Evolutionary conservation across 2,113 vertebrate genomes (phyloP).

Genomic region (Chionomys nivalis): DNA sequence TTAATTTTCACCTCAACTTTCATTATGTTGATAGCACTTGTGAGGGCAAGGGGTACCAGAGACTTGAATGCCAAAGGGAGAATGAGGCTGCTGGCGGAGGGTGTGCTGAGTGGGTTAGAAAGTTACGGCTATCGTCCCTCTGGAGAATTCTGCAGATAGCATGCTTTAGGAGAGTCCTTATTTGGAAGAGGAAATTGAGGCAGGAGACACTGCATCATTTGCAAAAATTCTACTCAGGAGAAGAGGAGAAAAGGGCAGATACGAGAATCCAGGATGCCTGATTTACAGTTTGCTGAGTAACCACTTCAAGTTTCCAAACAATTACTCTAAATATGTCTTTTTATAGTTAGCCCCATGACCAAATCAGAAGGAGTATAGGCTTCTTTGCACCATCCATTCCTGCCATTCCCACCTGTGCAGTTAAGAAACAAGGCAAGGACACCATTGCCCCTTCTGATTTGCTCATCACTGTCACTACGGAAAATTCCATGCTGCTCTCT

Average conservation of each 20-base stretch:
- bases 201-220: neutral
- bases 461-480: neutral
- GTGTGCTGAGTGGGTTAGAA: slow-evolving; percentile 10
- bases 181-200: slow-evolving; percentile 60
- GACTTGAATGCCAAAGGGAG: slow-evolving; percentile 58
- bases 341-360: neutral
- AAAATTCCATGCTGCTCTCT: neutral
- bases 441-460: neutral
- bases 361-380: neutral
- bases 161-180: slow-evolving; percentile 42
- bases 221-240: slow-evolving; percentile 47
- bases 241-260: slow-evolving; percentile 25
- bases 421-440: neutral
- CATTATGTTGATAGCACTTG: slow-evolving; percentile 69
- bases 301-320: slow-evolving; percentile 21
- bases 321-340: slow-evolving; percentile 6
- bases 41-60: slow-evolving; percentile 51
- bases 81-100: slow-evolving; percentile 55
- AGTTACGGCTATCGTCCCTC: neutral
- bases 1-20: slow-evolving; percentile 70
- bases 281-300: slow-evolving; percentile 65
- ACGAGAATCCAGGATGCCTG: slow-evolving; percentile 29
- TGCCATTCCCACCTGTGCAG: neutral
- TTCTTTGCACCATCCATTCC: neutral
- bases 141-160: slow-evolving; percentile 20